A percentile compares a stretch with the other conserved stretches of the same genome.
Evolutionary conservation across 2,888 invertebrate species (phyloP).

Genomic region (Pachymerium ferrugineum): DNA sequence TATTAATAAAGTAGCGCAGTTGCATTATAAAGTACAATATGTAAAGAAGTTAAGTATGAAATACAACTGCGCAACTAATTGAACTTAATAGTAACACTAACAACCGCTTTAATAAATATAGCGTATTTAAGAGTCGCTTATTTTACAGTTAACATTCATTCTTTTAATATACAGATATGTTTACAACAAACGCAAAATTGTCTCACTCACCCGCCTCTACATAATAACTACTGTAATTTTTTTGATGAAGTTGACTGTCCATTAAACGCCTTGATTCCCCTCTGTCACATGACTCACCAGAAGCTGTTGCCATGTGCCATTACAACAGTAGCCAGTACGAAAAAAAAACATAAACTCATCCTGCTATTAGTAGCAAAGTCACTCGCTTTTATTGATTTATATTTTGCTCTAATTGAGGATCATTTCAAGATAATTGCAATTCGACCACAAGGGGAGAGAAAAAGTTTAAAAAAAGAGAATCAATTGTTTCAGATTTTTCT

Average conservation of each 20-base stretch:
- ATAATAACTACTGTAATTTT: conserved; percentile 10
- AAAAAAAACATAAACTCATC: conserved; percentile 20
- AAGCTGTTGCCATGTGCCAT: conserved; percentile 15
- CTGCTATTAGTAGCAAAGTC: conserved; percentile 25
- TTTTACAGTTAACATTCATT: too few relatives aligned
- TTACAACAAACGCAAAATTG: too few relatives aligned
- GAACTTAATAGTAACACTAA: too few relatives aligned
- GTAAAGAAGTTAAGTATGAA: too few relatives aligned
- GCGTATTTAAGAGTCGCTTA: too few relatives aligned
- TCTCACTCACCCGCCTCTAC: too few relatives aligned
- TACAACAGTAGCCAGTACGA: conserved; percentile 23
- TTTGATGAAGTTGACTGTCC: too few relatives aligned
- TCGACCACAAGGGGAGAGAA: conserved; percentile 9
- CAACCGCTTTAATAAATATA: too few relatives aligned
- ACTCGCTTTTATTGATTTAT: conserved; percentile 22
- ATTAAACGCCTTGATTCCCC: conserved; percentile 4
- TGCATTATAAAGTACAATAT: too few relatives aligned
- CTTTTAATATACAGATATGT: too few relatives aligned
- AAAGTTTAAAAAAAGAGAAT: conserved; percentile 14
- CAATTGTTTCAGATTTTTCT: background rate
- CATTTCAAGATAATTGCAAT: conserved; percentile 16
- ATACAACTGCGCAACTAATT: too few relatives aligned
- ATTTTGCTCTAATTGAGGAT: conserved; percentile 23
- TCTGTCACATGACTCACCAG: conserved; percentile 14
- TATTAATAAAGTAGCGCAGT: too few relatives aligned